Evolutionary conservation across 2,113 vertebrate genomes (phyloP), one percentile per base, ranked within the genome.

Genomic region (Chionodraco myersi): DNA sequence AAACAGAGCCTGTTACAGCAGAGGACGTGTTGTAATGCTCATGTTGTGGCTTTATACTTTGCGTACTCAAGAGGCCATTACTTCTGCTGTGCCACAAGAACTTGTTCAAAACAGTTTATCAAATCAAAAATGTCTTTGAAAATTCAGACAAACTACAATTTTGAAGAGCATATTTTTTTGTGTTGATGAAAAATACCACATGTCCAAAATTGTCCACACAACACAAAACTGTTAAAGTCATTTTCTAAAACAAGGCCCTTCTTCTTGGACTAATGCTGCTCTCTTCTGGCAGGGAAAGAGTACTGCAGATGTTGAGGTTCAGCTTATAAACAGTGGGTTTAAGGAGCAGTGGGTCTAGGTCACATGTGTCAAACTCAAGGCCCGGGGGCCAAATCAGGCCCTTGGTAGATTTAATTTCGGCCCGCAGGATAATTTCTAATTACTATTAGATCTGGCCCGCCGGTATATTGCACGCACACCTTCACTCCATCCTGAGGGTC

Each of bases 221-320:
- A 18, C 12, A 47, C 21, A n/a, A 13, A 3, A 49, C n/a, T 23
- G 36, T 65, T 62, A 3, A 34, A 58, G 13, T 30, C 21, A n/a
- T 16, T 51, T 23, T 71, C n/a, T 34, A 5, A 52, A 58, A 48
- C 44, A n/a, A 21, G 21, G 1, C 15, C 21, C 10, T 14, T 21
- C 51, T n/a, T 69, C 16, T 51, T 23, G 45, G 77, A 30, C 9
- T 6, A 49, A 83, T 71, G 82, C 15, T n/a, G 75, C 68, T 2
- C 73, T 88, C 76, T 53, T n/a, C 70, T 87, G 87, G 80, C 14
- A 2, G 8, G 3, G 47, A 6, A 16, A 0, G 14, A 18, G 60
- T 53, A 75, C 72, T 84, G 66, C 79, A 78, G n/a, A 16, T 36
- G 11, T 7, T 10, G 47, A 26, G 34, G 7, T 63, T 58, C 18